Conservation (phyloP, 1,140 invertebrate species). For the Drosophila parabipectinata region DNA sequence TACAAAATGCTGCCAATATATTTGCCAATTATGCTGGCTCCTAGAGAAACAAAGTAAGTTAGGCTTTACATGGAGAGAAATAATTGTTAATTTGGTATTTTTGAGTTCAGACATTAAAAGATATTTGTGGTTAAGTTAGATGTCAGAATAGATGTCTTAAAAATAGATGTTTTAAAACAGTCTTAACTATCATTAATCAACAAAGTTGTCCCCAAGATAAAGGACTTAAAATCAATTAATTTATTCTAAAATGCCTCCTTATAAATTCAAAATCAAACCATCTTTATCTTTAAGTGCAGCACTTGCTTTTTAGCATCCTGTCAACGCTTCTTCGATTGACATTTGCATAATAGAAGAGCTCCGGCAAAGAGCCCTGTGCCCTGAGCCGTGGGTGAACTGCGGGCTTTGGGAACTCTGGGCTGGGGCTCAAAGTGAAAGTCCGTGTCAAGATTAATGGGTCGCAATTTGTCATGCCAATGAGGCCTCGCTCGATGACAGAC, state of each 20-base stretch:
- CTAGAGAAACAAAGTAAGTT: slow-evolving; percentile 34
- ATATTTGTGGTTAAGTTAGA: too few species aligned
- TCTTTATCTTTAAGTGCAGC: slow-evolving; percentile 5
- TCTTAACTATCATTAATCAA: too few species aligned
- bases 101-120: background rate
- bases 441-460: slow-evolving; percentile 75
- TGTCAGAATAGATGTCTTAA: too few species aligned
- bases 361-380: slow-evolving; percentile 7
- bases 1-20: slow-evolving; percentile 67
- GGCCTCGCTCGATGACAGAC: slow-evolving; percentile 15
- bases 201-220: background rate
- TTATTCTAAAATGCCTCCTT: background rate
- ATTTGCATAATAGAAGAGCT: slow-evolving; percentile 64
- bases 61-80: slow-evolving; percentile 24
- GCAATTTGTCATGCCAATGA: slow-evolving; percentile 72
- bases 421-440: slow-evolving; percentile 70
- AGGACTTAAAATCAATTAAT: background rate
- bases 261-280: too few species aligned
- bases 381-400: slow-evolving; percentile 36
- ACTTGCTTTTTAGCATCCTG: slow-evolving; percentile 47
- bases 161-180: too few species aligned
- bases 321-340: slow-evolving; percentile 70
- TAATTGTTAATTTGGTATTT: background rate
- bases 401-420: slow-evolving; percentile 25
- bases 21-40: slow-evolving; percentile 73